These are phyloP conservation scores for Brevimyrus niger DNA, from an alignment of 2,113 vertebrate genomes.

Conservation along the genomic window DNA sequence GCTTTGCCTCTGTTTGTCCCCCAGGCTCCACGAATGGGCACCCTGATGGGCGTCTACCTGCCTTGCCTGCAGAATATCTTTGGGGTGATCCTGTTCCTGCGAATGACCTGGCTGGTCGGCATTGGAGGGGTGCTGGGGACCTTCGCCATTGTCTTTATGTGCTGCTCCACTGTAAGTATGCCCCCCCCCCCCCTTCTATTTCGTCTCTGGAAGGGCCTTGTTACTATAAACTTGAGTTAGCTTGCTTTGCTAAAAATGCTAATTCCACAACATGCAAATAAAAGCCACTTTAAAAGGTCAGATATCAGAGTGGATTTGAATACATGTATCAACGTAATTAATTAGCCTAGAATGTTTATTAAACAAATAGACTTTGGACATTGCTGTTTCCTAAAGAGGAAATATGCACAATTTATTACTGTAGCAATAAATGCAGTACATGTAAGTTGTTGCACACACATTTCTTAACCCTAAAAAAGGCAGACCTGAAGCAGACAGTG, in stretches of 20 bases:
- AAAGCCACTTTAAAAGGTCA: background rate
- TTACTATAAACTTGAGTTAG: background rate
- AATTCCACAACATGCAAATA: background rate
- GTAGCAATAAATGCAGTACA: background rate
- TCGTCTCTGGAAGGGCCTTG: background rate
- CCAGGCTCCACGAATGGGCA: constrained; percentile 89
- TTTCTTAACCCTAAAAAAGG: background rate
- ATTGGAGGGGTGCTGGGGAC: constrained; percentile 88
- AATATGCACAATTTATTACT: background rate
- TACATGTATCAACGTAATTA: background rate
- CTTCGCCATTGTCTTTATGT: constrained; percentile 91
- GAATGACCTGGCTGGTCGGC: constrained; percentile 97
- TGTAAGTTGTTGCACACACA: background rate
- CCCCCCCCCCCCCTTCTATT: constrained; percentile 3
- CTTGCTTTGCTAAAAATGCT: background rate
- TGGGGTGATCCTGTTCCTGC: constrained; percentile 94
- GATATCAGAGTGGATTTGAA: background rate
- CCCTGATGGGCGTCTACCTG: constrained; percentile 96
- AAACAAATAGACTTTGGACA: background rate
- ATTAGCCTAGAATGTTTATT: background rate
- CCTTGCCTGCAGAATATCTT: constrained; percentile 99
- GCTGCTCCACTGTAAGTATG: constrained; percentile 87
- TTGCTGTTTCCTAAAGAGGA: background rate
- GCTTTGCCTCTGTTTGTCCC: background rate
- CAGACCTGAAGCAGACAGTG: background rate